phyloP scores from a whole-genome alignment of 2,113 vertebrate species.

The Tetrax tetrax region DNA sequence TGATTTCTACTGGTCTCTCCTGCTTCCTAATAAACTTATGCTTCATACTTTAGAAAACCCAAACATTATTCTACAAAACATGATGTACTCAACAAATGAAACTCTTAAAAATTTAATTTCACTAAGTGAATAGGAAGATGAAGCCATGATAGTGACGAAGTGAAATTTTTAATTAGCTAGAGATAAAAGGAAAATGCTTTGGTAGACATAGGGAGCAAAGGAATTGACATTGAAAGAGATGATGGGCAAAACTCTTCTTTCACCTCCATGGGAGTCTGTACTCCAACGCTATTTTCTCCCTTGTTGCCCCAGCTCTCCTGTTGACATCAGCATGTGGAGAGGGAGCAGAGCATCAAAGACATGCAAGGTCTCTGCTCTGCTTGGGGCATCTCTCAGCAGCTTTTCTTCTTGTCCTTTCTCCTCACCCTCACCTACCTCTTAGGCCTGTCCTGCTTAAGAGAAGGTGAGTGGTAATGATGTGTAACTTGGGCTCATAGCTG shows the following conservation, averaged over 20 bases:
- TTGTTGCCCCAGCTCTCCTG: not conserved
- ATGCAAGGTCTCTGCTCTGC: not conserved
- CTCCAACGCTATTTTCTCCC: not conserved
- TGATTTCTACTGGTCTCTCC: not conserved
- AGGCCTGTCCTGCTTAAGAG: not conserved
- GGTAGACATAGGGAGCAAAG: not conserved
- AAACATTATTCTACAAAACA: not conserved
- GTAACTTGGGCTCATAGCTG: rapidly evolving
- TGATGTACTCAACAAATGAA: not conserved
- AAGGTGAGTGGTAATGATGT: not conserved
- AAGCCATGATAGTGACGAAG: not conserved
- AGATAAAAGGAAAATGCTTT: not conserved
- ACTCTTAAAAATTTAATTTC: not conserved
- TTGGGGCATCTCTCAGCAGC: not conserved
- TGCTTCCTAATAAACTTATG: not conserved
- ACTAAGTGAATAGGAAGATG: not conserved
- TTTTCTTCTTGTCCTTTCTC: not conserved
- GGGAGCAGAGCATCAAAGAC: not conserved
- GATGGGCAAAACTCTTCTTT: not conserved
- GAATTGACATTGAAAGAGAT: not conserved
- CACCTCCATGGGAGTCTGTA: not conserved
- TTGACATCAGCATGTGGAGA: not conserved
- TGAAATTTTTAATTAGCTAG: not conserved
- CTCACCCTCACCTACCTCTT: not conserved
- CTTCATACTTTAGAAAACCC: not conserved